Base-by-base conservation (phyloP, 2,888 invertebrate species). In the Encarsia formosa region DNA sequence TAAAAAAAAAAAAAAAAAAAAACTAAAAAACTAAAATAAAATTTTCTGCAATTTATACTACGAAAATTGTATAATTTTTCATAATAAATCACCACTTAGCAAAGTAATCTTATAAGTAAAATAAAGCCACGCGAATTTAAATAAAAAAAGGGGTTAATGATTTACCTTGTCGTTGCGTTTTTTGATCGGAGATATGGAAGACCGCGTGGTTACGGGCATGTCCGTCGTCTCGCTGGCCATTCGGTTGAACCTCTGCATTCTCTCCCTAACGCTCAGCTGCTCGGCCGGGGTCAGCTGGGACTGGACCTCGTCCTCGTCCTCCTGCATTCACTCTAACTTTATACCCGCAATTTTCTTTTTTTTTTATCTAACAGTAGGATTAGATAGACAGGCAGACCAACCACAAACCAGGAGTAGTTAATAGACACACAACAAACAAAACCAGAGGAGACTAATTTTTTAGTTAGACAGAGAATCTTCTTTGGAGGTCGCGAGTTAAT, bases 231-330 rank as follows among this genome's bases (percentile, higher is more conserved):
- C 89, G 0, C 90, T 91, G 47, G 92, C 92, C 82, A 94, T 84
- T 62, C 89, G 82, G 74, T 96, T 94, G 72, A 95, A 91, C 77
- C 92, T 92, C 76, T 90, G 88, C 66, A 91, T 91, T 55, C 92
- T 82, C 73, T 96, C 95, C 70, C 90, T 92, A 9, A 96, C 95
- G 65, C 91, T 93, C 58, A 93, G 84, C 65, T 84, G 74, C 61
- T 79, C 78, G 39, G 72, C 73, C 34, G 71, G 66, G 24, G 65
- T 63, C 35, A 65, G 52, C 58, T 61, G 64, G 61, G 60, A 66
- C 39, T 15, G 39, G n/a, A n/a, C n/a, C n/a, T n/a, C n/a, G n/a
- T n/a, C n/a, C 60, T 69, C 71, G 60, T 73, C 67, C 52, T 73
- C 72, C 73, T 74, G 64, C 58, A 63, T 61, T 64, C 61, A 45